Conservation (phyloP, 2,113 vertebrate genomes). For the Hystrix cristata region DNA sequence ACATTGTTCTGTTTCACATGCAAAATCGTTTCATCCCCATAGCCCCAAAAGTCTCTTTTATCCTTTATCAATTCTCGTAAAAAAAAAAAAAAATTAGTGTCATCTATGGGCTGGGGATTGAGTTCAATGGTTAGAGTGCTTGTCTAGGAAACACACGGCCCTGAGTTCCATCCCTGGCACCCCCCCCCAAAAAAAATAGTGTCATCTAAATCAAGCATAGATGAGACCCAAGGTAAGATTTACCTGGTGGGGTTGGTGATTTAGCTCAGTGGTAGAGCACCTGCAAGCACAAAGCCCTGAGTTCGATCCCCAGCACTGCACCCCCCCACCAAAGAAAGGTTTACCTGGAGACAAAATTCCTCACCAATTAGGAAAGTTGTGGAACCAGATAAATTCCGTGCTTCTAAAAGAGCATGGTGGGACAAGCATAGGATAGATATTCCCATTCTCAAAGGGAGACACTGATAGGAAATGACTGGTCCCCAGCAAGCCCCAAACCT, state of each 20-base stretch:
- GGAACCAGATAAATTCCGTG: background rate
- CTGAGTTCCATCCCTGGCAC: too few relatives aligned
- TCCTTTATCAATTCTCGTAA: background rate
- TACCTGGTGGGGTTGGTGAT: too few relatives aligned
- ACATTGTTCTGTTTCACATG: background rate
- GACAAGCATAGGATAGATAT: background rate
- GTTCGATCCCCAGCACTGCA: too few relatives aligned
- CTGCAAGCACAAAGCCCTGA: too few relatives aligned
- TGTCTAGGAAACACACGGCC: too few relatives aligned
- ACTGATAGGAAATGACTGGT: background rate
- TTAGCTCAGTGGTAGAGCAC: too few relatives aligned
- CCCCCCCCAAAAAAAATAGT: background rate
- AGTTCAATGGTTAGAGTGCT: too few relatives aligned
- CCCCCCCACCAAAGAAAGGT: background rate
- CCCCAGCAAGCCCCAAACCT: background rate
- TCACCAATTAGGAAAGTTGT: background rate
- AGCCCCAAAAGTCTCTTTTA: background rate
- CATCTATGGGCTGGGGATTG: background rate
- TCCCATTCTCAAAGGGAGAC: background rate
- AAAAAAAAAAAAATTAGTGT: background rate
- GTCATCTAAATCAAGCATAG: background rate
- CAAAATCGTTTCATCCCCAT: background rate
- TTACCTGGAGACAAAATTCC: background rate
- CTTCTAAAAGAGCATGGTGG: background rate
- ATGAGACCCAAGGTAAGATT: background rate